Evolutionary conservation across 2,888 invertebrate genomes (phyloP).

Genomic region (Pseudococcus jackbeardsleyi): DNA sequence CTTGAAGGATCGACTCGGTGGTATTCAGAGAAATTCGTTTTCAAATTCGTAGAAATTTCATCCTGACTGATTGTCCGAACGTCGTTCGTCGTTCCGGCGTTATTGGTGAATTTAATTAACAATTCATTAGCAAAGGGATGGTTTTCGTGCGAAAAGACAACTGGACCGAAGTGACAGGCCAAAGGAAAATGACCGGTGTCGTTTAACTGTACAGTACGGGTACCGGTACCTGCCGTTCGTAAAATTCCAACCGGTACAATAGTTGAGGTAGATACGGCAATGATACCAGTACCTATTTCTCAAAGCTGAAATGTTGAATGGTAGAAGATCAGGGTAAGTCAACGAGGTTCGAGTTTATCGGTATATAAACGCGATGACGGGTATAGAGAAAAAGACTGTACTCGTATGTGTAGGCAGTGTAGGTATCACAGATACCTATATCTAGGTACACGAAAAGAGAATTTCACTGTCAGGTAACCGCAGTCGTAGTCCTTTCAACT

Average conservation of each 20-base stretch:
- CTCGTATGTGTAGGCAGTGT: neutral
- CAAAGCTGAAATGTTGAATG: neutral
- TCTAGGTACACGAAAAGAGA: neutral
- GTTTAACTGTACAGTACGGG: neutral
- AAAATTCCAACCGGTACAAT: neutral
- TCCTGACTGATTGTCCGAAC: neutral
- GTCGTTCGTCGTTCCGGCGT: neutral
- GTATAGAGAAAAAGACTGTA: neutral
- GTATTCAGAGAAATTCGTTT: too few species aligned
- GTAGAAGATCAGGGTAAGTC: neutral
- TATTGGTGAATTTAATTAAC: neutral
- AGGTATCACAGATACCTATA: too few species aligned
- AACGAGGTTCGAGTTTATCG: neutral
- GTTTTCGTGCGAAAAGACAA: neutral
- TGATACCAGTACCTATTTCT: neutral
- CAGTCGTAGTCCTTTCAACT: constrained; percentile 1
- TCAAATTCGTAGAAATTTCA: neutral
- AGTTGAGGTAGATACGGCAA: neutral
- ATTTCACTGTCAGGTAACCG: constrained; percentile 32
- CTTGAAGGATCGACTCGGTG: too few species aligned
- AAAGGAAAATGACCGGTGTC: neutral
- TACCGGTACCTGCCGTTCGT: neutral
- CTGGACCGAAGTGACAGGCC: neutral
- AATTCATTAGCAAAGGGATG: neutral
- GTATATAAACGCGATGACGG: neutral